Conservation (phyloP, 2,113 vertebrate species). For the Tauraco erythrolophus region DNA sequence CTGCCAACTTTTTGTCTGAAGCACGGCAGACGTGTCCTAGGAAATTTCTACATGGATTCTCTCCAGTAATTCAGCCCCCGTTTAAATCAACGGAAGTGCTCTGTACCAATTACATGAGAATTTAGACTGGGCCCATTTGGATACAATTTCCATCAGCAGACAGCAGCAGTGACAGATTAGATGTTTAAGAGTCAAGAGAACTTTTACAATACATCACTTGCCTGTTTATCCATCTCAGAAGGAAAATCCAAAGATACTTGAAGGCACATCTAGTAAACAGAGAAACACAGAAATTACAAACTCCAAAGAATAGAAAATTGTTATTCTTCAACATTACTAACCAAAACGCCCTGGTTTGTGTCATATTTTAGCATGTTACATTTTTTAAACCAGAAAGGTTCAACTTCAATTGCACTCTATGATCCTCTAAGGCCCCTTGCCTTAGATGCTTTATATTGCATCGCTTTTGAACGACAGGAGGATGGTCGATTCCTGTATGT, state of each 20-base stretch:
- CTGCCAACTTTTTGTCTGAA: background rate
- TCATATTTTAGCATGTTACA: background rate
- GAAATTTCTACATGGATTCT: background rate
- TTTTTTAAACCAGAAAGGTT: background rate
- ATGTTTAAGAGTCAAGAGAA: background rate
- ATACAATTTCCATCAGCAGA: background rate
- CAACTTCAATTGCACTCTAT: background rate
- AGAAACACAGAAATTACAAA: background rate
- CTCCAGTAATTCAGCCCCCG: background rate
- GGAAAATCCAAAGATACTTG: conserved; percentile 41
- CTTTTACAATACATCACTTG: background rate
- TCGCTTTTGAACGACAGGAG: background rate
- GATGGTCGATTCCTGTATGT: background rate
- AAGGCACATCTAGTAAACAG: conserved; percentile 19
- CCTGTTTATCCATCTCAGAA: conserved; percentile 13
- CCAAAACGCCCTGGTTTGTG: background rate
- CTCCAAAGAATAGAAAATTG: background rate
- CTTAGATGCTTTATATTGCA: background rate
- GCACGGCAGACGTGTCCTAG: accelerated
- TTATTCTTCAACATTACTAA: background rate
- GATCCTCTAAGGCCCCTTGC: background rate
- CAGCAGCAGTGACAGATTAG: background rate
- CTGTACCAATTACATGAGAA: background rate
- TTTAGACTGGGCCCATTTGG: background rate
- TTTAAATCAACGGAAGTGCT: background rate